These are phyloP conservation scores for Stratiomys singularior DNA, from an alignment of 2,888 invertebrate species.

Conservation along the genomic window DNA sequence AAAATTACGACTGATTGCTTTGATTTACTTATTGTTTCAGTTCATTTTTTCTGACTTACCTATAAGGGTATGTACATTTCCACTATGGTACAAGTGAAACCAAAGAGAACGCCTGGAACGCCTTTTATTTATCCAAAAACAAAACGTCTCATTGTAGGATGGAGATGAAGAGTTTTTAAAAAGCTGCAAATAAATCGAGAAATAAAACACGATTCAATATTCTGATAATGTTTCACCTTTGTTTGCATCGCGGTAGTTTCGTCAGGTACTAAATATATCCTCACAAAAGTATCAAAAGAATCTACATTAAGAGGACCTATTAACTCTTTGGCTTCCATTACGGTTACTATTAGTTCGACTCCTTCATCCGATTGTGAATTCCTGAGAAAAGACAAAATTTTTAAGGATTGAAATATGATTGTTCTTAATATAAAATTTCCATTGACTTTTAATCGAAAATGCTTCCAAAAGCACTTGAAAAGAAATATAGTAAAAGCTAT, in stretches of 20 bases:
- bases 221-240: constrained; percentile 62
- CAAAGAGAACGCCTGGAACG: constrained; percentile 71
- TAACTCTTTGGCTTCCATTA: constrained; percentile 81
- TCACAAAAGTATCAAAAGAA: constrained; percentile 78
- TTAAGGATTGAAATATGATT: neutral
- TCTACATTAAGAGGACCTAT: constrained; percentile 70
- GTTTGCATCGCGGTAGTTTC: constrained; percentile 76
- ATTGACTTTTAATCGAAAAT: neutral
- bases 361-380: constrained; percentile 60
- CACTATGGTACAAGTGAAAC: constrained; percentile 76
- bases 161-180: constrained; percentile 77
- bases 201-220: neutral
- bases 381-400: too few relatives aligned
- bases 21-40: too few relatives aligned
- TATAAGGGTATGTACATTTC: constrained; percentile 71
- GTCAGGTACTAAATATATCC: constrained; percentile 79
- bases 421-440: neutral
- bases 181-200: constrained; percentile 60
- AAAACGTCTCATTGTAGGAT: constrained; percentile 80
- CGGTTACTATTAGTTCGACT: constrained; percentile 70
- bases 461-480: too few relatives aligned
- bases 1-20: too few relatives aligned
- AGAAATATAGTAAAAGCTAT: too few relatives aligned
- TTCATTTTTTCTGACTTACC: too few relatives aligned
- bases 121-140: constrained; percentile 72